phyloP scores from a whole-genome alignment of 2,113 vertebrate species.

The sheep (Ovis aries) region DNA sequence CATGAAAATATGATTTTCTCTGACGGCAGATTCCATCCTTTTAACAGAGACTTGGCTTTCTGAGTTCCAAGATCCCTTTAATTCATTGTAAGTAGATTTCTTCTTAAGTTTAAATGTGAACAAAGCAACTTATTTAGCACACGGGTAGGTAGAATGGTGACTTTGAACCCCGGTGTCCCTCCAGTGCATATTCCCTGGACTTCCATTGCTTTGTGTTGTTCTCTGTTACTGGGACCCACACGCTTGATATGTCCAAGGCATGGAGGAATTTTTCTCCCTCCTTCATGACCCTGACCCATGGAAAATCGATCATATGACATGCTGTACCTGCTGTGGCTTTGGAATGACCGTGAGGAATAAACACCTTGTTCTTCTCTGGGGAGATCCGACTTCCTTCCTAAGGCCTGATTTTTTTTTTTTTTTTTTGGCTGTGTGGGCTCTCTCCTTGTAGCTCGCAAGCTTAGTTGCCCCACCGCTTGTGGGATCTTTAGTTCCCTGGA shows the following conservation, averaged over 20 bases:
- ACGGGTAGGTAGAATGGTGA: not conserved
- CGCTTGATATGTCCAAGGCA: not conserved
- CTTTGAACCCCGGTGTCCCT: not conserved
- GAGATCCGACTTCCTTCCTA: not conserved
- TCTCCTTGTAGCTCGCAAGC: not conserved
- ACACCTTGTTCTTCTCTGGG: not conserved
- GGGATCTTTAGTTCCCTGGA: not conserved
- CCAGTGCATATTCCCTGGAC: not conserved
- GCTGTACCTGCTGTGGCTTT: not conserved
- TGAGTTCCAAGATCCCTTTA: not conserved
- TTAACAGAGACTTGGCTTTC: slow-evolving; percentile 31
- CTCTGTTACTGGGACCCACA: not conserved
- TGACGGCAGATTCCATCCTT: not conserved
- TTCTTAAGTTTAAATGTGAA: not conserved
- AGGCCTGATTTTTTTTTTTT: not conserved
- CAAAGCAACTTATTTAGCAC: slow-evolving; percentile 24
- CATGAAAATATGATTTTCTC: slow-evolving; percentile 19
- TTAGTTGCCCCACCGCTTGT: not conserved
- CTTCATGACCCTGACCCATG: fast-evolving
- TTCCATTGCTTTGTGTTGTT: not conserved
- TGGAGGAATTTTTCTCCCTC: not conserved
- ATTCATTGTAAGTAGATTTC: not conserved
- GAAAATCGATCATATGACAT: not conserved
- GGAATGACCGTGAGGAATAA: not conserved
- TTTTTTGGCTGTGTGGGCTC: not conserved